Base-by-base conservation (phyloP, 2,113 vertebrate species). In the Corydoras sp. region DNA sequence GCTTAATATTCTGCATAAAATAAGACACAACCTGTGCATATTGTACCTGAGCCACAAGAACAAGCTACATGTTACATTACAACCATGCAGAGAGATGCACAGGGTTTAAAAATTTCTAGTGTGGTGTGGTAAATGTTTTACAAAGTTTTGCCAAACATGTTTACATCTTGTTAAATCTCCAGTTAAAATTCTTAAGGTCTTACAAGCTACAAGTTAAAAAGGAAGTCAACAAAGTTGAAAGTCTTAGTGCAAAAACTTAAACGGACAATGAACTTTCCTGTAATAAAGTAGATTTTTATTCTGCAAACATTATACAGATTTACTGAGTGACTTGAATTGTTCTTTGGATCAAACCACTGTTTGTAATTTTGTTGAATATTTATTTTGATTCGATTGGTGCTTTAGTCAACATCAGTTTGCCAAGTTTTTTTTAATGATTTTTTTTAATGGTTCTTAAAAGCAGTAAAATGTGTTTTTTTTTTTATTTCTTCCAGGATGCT, bases 281-380 rank as follows among this genome's bases (percentile, higher is more conserved):
- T 48, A 49, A 5, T 58, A 14, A 14, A 29, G 15, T 74, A 59
- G 12, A 32, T 55, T 62, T 58, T 14, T 63, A 24, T 35, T 64
- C 31, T 68, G 53, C 64, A 74, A 73, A n/a, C 13, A n/a, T 15
- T 56, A 79, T 65, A 81, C 80, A 81, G 75, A 65, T 80, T 80
- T 72, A 69, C 64, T 67, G 10, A 63, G 78, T 82, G 82, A 89
- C 87, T 90, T 89, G 86, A 90, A 88, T 79, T 81, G 72, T 81
- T 80, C 6, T 72, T 73, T 86, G 88, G 88, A 88, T 86, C 70
- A 81, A 90, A 89, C 89, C 89, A 88, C 89, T 90, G 81, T 85
- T 56, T 81, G 24, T 54, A 61, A 81, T 14, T n/a, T 80, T 77
- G 77, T 70, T 67, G 18, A 24, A 77, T 88, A 88, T 89, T 89